These are phyloP conservation scores for Pissodes strobi DNA, from an alignment of 1,140 invertebrate species.

Conservation along the genomic window DNA sequence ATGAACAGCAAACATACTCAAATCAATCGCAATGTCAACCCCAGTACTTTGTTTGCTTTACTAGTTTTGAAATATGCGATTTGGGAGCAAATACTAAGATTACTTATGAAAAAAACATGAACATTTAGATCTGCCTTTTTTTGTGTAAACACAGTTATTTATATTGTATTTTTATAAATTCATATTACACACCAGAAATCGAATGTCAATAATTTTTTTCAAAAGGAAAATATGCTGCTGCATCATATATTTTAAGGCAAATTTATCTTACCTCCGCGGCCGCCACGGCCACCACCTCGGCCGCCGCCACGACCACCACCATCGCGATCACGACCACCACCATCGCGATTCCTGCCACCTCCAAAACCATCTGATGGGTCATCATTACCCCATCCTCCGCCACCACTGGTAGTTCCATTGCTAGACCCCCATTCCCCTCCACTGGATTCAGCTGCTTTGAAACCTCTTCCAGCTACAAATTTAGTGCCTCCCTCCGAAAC, in stretches of 20 bases:
- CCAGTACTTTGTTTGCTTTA: no score
- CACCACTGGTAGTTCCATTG: not conserved
- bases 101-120: no score
- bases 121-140: no score
- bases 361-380: not conserved
- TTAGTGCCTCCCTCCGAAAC: constrained; percentile 42
- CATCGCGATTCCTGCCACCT: constrained; percentile 19
- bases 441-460: constrained; percentile 32
- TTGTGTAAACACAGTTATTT: no score
- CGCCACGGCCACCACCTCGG: not conserved
- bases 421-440: constrained; percentile 22
- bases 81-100: no score
- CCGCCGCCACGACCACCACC: constrained; percentile 14
- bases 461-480: constrained; percentile 44
- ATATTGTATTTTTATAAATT: no score
- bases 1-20: no score
- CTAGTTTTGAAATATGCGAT: no score
- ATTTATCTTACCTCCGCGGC: constrained; percentile 18
- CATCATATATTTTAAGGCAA: no score
- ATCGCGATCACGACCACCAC: no score
- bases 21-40: no score
- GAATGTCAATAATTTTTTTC: not conserved
- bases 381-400: constrained; percentile 20
- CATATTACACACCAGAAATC: not conserved
- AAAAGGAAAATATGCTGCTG: no score